Conservation (phyloP, 2,888 invertebrate genomes). For the Peribatodes rhomboidaria region DNA sequence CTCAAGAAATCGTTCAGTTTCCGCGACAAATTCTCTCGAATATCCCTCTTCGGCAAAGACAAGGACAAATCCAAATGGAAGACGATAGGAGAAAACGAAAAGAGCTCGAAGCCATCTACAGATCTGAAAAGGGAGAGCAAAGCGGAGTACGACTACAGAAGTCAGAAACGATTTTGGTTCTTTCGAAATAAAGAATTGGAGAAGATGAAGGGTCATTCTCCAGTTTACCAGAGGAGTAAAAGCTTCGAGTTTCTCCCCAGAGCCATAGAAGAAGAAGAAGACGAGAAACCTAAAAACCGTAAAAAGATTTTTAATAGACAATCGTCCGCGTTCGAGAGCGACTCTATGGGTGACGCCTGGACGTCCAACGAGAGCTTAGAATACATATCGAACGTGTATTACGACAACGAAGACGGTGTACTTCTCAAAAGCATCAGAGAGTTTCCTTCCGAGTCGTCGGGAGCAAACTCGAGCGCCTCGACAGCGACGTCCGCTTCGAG, state of each 20-base stretch:
- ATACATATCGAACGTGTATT: slow-evolving; percentile 73
- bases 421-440: slow-evolving; percentile 75
- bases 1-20: slow-evolving; percentile 80
- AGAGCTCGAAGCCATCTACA: slow-evolving; percentile 25
- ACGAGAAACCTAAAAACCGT: slow-evolving; percentile 46
- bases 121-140: slow-evolving; percentile 51
- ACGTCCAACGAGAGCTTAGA: slow-evolving; percentile 75
- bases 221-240: slow-evolving; percentile 76
- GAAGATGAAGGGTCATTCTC: slow-evolving; percentile 61
- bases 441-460: slow-evolving; percentile 67
- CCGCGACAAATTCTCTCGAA: slow-evolving; percentile 74
- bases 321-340: slow-evolving; percentile 72
- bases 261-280: slow-evolving; percentile 71
- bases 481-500: slow-evolving; percentile 73
- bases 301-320: slow-evolving; percentile 59
- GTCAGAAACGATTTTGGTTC: slow-evolving; percentile 78
- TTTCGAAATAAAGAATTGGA: slow-evolving; percentile 72
- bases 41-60: slow-evolving; percentile 72
- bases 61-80: slow-evolving; percentile 71
- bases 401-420: slow-evolving; percentile 71
- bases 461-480: slow-evolving; percentile 66
- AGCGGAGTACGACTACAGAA: slow-evolving; percentile 67
- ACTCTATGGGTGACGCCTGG: slow-evolving; percentile 73
- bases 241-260: slow-evolving; percentile 80
- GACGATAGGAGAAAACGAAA: slow-evolving; percentile 65